Evolutionary conservation across 2,797 vertebrate genomes (phyloP).

Genomic region (Enteromius viviparus): DNA sequence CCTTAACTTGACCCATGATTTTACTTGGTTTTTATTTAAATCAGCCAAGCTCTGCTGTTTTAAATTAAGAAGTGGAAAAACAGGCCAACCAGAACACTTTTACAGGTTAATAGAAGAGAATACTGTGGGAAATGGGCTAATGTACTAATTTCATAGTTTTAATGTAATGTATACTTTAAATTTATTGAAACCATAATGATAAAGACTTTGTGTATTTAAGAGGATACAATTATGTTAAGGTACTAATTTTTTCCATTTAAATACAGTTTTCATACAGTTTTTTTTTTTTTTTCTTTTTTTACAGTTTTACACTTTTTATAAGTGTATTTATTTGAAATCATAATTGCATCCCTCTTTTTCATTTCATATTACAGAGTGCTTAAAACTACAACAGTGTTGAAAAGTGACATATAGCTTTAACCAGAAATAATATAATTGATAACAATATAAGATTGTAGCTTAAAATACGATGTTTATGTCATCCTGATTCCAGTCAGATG

Average conservation of each 20-base stretch:
- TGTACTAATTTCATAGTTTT: not conserved
- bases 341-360: too few relatives aligned
- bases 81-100: not conserved
- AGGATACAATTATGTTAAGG: not conserved
- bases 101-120: not conserved
- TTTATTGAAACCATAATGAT: not conserved
- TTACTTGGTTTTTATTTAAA: not conserved
- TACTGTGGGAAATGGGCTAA: not conserved
- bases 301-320: too few relatives aligned
- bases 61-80: not conserved
- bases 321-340: too few relatives aligned
- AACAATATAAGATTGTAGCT: too few relatives aligned
- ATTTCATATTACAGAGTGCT: too few relatives aligned
- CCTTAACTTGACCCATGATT: conserved; percentile 44
- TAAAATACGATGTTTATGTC: too few relatives aligned
- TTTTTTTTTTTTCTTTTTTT: too few relatives aligned
- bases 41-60: not conserved
- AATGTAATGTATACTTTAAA: not conserved
- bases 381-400: too few relatives aligned
- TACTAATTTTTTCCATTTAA: not conserved
- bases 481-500: too few relatives aligned
- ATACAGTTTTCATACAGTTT: not conserved
- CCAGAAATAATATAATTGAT: too few relatives aligned
- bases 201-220: not conserved
- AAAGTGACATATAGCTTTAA: too few relatives aligned